Percentiles rank a stretch among this genome's conserved stretches.
phyloP scores from a whole-genome alignment of 2,797 vertebrate species.

The Muscicapa striata region DNA sequence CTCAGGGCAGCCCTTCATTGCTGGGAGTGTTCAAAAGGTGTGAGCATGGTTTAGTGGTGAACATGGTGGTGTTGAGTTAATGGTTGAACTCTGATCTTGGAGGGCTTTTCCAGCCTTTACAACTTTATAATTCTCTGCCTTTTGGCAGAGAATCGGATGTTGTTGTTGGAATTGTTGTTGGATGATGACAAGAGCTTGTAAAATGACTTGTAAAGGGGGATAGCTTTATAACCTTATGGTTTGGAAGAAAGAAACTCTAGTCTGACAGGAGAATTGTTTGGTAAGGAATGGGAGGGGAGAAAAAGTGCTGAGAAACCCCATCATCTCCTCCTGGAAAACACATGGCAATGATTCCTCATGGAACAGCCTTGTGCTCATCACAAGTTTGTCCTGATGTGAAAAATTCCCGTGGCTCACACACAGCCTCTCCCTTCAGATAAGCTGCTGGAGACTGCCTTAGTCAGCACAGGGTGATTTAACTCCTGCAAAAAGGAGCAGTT shows the following conservation, averaged over 20 bases:
- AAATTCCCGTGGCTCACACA: not conserved
- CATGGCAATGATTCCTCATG: not conserved
- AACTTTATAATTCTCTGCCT: not conserved
- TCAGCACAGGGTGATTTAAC: not conserved
- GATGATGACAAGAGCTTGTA: not conserved
- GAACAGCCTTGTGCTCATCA: not conserved
- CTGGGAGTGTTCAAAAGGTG: not conserved
- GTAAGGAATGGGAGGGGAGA: not conserved
- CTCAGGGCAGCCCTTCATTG: not conserved
- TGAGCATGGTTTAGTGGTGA: not conserved
- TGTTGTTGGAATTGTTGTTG: not conserved
- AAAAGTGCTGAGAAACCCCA: not conserved
- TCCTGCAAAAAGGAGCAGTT: not conserved
- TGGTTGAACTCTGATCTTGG: not conserved
- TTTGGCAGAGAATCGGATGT: not conserved
- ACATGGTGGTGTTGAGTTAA: not conserved
- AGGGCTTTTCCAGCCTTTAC: not conserved
- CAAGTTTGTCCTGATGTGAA: rapidly evolving
- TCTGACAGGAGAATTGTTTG: not conserved
- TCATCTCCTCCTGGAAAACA: rapidly evolving
- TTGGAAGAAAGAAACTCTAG: not conserved
- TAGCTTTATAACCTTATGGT: not conserved
- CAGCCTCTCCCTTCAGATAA: not conserved
- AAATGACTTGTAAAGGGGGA: not conserved
- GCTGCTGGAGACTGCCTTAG: not conserved